Evolutionary conservation across 2,113 vertebrate genomes (phyloP).

Genomic region (Syngnathus scovelli): DNA sequence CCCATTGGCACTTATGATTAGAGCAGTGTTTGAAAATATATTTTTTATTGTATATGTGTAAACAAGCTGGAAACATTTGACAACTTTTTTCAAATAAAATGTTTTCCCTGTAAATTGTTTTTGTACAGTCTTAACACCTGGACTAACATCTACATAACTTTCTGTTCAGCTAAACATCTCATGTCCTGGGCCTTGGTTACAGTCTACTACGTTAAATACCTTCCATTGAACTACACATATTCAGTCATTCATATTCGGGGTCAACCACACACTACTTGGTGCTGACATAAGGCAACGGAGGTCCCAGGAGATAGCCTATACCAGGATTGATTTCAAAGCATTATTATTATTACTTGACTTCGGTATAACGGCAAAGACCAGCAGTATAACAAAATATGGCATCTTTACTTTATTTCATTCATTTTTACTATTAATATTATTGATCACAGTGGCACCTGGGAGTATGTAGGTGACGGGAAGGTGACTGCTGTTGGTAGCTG

Average conservation of each 20-base stretch:
- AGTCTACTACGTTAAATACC: no score
- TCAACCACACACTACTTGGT: no score
- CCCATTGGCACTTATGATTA: constrained; percentile 44
- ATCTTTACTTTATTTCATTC: not conserved
- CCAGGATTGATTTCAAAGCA: not conserved
- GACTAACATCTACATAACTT: not conserved
- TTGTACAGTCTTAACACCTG: not conserved
- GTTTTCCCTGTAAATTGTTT: constrained; percentile 16
- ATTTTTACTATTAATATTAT: not conserved
- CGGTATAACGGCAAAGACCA: no score
- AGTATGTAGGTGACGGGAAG: constrained; percentile 80
- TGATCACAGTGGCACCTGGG: constrained; percentile 71
- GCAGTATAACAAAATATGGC: no score
- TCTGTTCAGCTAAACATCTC: not conserved
- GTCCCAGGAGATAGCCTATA: no score
- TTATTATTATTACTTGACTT: not conserved
- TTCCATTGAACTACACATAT: no score
- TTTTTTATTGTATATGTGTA: constrained; percentile 43
- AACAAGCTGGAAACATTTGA: constrained; percentile 26
- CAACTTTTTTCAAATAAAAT: constrained; percentile 44
- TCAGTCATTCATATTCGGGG: no score
- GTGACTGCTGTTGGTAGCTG: constrained; percentile 83
- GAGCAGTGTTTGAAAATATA: constrained; percentile 36
- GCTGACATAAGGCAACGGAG: no score
- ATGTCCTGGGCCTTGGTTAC: no score